Evolutionary conservation across 2,797 vertebrate genomes (phyloP).

Genomic region (Orestias chungarensis): DNA sequence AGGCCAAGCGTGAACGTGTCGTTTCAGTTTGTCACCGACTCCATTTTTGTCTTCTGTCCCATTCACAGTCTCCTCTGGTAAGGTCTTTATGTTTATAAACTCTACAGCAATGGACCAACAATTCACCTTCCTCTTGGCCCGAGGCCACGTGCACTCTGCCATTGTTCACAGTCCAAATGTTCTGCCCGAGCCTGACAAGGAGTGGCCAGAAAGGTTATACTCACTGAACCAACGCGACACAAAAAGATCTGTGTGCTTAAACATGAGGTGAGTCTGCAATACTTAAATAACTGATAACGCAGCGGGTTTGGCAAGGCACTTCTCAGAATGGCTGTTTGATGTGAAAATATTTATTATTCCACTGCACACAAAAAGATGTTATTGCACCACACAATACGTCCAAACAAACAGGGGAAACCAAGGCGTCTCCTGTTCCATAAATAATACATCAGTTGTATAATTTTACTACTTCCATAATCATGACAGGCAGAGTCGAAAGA

Average conservation of each 20-base stretch:
- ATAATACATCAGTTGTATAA: constrained; percentile 19
- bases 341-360: constrained; percentile 47
- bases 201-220: constrained; percentile 49
- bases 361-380: constrained; percentile 20
- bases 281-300: constrained; percentile 54
- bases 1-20: constrained; percentile 16
- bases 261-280: constrained; percentile 54
- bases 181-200: constrained; percentile 54
- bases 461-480: constrained; percentile 18
- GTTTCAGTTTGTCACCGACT: constrained; percentile 22
- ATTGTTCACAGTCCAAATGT: constrained; percentile 72
- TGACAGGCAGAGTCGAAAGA: neutral
- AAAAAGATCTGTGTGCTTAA: constrained; percentile 45
- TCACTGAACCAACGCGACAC: constrained; percentile 41
- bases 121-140: constrained; percentile 76
- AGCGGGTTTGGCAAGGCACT: constrained; percentile 9
- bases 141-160: constrained; percentile 61
- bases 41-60: constrained; percentile 26
- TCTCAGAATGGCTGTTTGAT: constrained; percentile 41
- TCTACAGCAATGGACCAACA: constrained; percentile 59
- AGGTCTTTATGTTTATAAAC: constrained; percentile 27
- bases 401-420: constrained; percentile 45
- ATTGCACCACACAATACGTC: constrained; percentile 16
- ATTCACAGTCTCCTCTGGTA: constrained; percentile 30
- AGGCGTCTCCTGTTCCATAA: constrained; percentile 36